Evolutionary conservation across 2,113 vertebrate species (phyloP).

Genomic region (Larimichthys polyactis): DNA sequence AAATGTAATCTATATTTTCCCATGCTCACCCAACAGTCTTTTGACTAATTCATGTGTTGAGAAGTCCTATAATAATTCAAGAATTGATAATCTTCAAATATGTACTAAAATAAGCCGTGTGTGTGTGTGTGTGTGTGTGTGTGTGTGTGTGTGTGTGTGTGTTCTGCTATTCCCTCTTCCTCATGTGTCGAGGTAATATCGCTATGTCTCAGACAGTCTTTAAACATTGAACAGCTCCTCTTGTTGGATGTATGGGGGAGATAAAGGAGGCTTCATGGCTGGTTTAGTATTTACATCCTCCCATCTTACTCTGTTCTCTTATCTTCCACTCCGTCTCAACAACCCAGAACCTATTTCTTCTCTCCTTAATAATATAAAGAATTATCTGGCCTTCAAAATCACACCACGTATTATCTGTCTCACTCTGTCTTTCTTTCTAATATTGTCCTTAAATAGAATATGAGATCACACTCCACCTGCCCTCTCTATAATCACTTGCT

Average conservation of each 20-base stretch:
- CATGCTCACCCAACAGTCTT: background rate
- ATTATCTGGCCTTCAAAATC: background rate
- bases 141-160: background rate
- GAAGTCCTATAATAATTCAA: background rate
- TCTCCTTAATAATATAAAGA: constrained; percentile 1
- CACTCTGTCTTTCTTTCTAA: background rate
- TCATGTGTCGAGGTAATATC: constrained; percentile 11
- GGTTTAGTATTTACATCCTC: constrained; percentile 34
- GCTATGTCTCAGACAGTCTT: constrained; percentile 20
- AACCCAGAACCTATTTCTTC: constrained; percentile 2
- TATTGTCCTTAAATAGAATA: constrained; percentile 11
- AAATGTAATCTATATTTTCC: background rate
- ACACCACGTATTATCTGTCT: constrained; percentile 6
- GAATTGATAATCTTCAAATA: background rate
- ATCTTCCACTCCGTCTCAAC: background rate
- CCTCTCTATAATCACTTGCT: constrained; percentile 31
- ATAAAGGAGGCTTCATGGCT: constrained; percentile 4
- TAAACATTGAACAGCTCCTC: constrained; percentile 36
- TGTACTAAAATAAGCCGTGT: background rate
- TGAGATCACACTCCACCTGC: constrained; percentile 12
- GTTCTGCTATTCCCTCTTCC: background rate
- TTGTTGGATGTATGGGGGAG: background rate
- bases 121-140: background rate
- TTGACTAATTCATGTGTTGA: background rate
- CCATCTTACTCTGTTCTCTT: background rate